Base-by-base conservation (phyloP, 2,113 vertebrate genomes). In the Pterophyllum scalare region DNA sequence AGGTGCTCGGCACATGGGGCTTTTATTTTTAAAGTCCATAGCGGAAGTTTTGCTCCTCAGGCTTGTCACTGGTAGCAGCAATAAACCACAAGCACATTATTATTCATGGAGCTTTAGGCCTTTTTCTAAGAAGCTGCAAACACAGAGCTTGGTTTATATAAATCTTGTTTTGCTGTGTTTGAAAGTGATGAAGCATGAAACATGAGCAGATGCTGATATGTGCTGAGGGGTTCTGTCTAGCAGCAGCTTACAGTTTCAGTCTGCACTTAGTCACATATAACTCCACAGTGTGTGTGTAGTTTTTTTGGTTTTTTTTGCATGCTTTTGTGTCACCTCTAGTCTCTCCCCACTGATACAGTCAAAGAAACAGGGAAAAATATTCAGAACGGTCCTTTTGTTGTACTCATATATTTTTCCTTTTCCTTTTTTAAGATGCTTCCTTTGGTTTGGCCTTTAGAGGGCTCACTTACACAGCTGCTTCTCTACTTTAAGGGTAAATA, bases 401-500 rank as follows among this genome's bases (percentile, higher is more conserved):
- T 4, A 13, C 4, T 38, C n/a, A 17, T 72, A 26, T 26, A 19
- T 75, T 14, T 59, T 79, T 89, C 59, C 75, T 81, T 70, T 62
- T 57, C 52, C n/a, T n/a, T 79, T 43, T 35, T 77, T 13, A 22
- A 85, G 57, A 70, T 10, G 72, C 65, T 49, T 87, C 24, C 77
- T 86, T 83, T 81, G 60, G 75, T 88, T 70, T 81, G 77, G 82
- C 81, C 82, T 52, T 82, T 78, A 91, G 89, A 81, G 88, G 88
- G 85, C 88, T 88, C 91, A 89, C 91, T 91, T 38, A 54, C 77
- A 88, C 82, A 86, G 79, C 70, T 43, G 9, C 78, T 59, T 65
- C 10, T 70, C 38, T 76, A 65, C 58, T 61, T 14, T 74, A 40
- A 46, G 24, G 20, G 38, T 62, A 75, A 84, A 86, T 81, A 60